phyloP scores from a whole-genome alignment of 2,113 vertebrate species.

The Ginglymostoma cirratum region DNA sequence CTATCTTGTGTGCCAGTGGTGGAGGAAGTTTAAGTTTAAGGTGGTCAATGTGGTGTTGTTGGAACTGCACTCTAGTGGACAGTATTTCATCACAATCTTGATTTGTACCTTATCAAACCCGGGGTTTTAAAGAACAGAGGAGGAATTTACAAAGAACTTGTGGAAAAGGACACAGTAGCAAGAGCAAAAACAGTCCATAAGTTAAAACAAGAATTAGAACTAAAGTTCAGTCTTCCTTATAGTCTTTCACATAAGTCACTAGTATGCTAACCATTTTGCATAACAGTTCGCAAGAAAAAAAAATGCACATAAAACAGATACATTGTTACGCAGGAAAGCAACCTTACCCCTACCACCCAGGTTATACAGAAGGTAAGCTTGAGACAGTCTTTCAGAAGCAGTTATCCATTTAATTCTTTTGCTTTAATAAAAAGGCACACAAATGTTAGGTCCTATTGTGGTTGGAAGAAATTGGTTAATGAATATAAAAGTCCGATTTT shows the following conservation, averaged over 20 bases:
- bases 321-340: background rate
- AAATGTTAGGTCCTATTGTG: background rate
- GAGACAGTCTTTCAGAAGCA: background rate
- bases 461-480: background rate
- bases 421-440: background rate
- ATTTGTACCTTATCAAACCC: background rate
- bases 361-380: background rate
- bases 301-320: background rate
- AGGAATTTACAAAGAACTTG: background rate
- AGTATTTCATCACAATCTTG: too few species aligned
- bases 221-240: background rate
- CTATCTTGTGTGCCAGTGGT: too few species aligned
- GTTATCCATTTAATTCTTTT: background rate
- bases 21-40: too few species aligned
- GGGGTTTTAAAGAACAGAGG: background rate
- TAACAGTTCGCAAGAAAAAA: background rate
- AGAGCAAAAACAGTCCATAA: background rate
- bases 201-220: background rate
- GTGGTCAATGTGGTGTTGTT: too few species aligned
- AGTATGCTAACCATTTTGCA: background rate
- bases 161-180: background rate
- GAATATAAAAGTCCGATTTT: background rate
- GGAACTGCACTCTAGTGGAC: too few species aligned
- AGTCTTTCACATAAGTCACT: background rate
- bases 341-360: background rate